Evolutionary conservation across 2,113 vertebrate genomes (phyloP).

Genomic region (Hypocryptadius cinnamomeus): DNA sequence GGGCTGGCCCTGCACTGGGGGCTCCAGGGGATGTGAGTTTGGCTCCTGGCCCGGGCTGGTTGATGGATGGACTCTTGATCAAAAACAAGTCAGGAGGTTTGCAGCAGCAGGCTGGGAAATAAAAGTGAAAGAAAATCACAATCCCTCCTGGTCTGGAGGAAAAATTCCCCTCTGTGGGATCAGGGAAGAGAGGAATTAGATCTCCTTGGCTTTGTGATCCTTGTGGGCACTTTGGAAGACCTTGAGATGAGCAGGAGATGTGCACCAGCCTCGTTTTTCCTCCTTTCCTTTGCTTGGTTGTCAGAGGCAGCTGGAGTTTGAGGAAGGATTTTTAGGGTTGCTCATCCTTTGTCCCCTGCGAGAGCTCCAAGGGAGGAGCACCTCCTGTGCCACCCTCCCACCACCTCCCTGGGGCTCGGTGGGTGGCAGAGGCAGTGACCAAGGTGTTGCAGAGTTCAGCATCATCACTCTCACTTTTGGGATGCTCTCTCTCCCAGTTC

Average conservation of each 20-base stretch:
- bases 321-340: neutral
- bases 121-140: neutral
- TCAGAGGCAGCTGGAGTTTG: neutral
- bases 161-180: neutral
- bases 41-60: conserved; percentile 10
- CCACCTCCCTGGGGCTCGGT: rapidly evolving
- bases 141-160: neutral
- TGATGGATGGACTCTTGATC: neutral
- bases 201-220: neutral
- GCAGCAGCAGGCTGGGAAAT: neutral
- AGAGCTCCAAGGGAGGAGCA: neutral
- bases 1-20: neutral
- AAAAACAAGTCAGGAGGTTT: neutral
- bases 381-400: neutral
- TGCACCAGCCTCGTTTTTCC: neutral
- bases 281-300: neutral
- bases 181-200: neutral
- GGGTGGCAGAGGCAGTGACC: neutral
- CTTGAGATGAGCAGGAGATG: too few relatives aligned
- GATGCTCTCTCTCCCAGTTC: neutral
- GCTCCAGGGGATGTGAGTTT: neutral
- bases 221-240: neutral
- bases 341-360: neutral
- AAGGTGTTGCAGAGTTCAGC: neutral
- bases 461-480: neutral